Conservation (phyloP, 2,113 vertebrate genomes). For the Sporophila hypoxantha region DNA sequence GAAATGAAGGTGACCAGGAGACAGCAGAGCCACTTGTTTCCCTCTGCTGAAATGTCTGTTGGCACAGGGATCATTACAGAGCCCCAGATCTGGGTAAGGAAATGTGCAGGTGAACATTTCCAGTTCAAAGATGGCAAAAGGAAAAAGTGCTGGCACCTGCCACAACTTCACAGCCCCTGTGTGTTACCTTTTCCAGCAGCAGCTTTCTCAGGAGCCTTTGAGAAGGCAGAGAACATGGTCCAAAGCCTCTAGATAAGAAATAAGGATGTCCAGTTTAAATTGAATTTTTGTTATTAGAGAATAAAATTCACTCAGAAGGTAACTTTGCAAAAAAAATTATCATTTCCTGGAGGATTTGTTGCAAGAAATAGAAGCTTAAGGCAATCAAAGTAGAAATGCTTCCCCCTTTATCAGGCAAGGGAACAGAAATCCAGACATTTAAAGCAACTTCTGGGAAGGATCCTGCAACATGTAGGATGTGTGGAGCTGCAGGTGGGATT, state of each 20-base stretch:
- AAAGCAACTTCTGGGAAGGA: background rate
- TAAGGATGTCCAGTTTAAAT: background rate
- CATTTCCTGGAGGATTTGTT: background rate
- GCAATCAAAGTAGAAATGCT: background rate
- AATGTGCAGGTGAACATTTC: background rate
- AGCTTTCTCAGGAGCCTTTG: background rate
- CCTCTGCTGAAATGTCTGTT: background rate
- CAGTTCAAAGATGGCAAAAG: background rate
- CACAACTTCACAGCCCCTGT: background rate
- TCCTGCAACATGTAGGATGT: background rate
- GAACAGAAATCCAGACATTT: background rate
- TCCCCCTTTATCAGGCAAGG: background rate
- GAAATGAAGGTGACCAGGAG: background rate
- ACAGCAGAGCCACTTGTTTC: background rate
- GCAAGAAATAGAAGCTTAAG: background rate
- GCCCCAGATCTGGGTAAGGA: background rate
- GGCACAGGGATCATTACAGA: background rate
- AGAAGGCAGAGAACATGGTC: background rate
- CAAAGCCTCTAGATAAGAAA: background rate
- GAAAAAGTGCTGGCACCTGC: background rate
- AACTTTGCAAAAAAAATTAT: background rate
- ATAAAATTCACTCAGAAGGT: background rate
- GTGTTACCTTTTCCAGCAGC: rapidly evolving
- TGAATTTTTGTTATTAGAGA: background rate
- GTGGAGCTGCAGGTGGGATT: background rate